Evolutionary conservation across 1,140 invertebrate species (phyloP), one percentile per base, ranked within the genome.

Genomic region (Tenebrio molitor): DNA sequence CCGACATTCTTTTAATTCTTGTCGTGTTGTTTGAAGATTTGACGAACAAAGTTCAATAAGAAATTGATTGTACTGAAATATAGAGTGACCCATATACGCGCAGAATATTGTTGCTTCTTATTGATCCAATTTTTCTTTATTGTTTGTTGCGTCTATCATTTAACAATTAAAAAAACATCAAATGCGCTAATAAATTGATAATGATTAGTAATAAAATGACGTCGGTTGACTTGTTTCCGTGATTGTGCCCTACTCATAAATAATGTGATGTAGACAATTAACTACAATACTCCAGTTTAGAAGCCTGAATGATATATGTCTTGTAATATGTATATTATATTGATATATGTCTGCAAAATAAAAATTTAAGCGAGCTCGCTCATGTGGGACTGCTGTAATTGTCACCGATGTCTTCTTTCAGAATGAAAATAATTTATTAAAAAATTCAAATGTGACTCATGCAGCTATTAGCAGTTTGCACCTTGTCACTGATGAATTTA

Each of bases 101-200:
- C 10, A 53, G 21, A 39, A 39, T 39, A 39, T 53, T 6, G 19
- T 25, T 53, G 10, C 46, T 53, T 19, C n/a, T 53, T 53, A 53
- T 53, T 53, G 50, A 58, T 58, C n/a, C 12, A 58, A 58, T 58
- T n/a, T 58, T 58, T 58, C 50, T 29, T 53, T 6, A 53, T 53
- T 53, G 46, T 15, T 14, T 53, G 46, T 25, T 53, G 19, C 17
- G 46, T n/a, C 17, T 23, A 8, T 58, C 21, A 58, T 29, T 58
- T 58, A 58, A 29, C 50, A 58, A 58, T 58, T 58, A 58, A 58
- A 58, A 53, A 53, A 15, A 14, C 50, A 58, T 58, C 15, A 58
- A 50, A 29, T 53, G 50, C 50, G 23, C 23, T 15, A 23, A 33
- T 25, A 58, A 58, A 58, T 58, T 53, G 46, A 23, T 53, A 53